Percentiles rank a stretch among this genome's conserved stretches.
Conservation (phyloP, 2,113 vertebrate genomes). For the Xenopus tropicalis region DNA sequence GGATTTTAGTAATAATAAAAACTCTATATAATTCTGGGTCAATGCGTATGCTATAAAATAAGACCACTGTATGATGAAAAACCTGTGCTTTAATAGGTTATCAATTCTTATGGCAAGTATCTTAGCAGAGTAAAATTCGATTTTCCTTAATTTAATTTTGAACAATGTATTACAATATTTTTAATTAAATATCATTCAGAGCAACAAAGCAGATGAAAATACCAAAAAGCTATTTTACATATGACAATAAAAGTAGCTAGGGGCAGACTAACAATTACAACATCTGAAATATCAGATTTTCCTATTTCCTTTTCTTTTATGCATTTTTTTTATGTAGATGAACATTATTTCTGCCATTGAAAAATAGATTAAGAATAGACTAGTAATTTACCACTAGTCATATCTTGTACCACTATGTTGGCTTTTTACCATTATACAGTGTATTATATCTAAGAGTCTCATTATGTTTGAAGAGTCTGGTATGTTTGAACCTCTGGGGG, state of each 20-base stretch:
- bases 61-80: neutral
- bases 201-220: neutral
- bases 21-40: neutral
- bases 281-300: neutral
- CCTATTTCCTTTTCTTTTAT: too few relatives aligned
- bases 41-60: conserved; percentile 1
- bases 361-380: too few relatives aligned
- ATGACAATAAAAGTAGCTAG: neutral
- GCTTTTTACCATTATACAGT: too few relatives aligned
- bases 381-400: too few relatives aligned
- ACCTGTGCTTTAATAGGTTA: neutral
- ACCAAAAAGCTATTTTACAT: neutral
- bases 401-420: too few relatives aligned
- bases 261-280: neutral
- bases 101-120: neutral
- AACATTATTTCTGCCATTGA: too few relatives aligned
- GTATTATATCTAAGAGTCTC: too few relatives aligned
- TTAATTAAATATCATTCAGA: neutral
- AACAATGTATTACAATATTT: neutral
- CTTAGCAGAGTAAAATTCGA: conserved; percentile 1
- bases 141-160: conserved; percentile 3
- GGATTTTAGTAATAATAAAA: neutral
- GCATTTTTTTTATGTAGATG: too few relatives aligned
- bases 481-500: too few relatives aligned
- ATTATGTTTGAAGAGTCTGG: too few relatives aligned